Percentiles rank a stretch among this genome's conserved stretches.
Conservation (phyloP, 1,140 invertebrate species). For the Drosophila virilis region DNA sequence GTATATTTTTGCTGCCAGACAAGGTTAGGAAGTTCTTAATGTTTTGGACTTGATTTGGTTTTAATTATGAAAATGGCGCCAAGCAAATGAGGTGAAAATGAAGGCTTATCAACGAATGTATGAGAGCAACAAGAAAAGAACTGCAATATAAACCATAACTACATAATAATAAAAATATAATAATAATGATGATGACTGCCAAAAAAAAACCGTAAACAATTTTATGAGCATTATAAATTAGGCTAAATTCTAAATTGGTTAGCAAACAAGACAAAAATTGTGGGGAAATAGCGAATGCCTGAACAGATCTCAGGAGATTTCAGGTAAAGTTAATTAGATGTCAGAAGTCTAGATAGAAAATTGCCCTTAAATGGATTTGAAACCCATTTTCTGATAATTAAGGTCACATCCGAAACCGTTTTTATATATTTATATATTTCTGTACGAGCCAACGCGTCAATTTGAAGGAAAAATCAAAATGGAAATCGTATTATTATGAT, state of each 20-base stretch:
- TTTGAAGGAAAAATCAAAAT: too few species aligned
- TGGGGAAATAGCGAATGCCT: too few species aligned
- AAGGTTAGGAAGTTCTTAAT: slow-evolving; percentile 39
- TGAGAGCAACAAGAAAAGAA: background rate
- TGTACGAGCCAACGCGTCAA: too few species aligned
- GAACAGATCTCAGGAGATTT: too few species aligned
- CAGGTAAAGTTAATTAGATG: too few species aligned
- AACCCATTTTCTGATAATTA: too few species aligned
- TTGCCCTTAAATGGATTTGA: too few species aligned
- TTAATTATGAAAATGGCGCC: slow-evolving; percentile 54
- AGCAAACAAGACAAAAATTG: background rate
- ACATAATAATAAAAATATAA: background rate
- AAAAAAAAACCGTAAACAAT: slow-evolving; percentile 9
- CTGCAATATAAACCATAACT: background rate
- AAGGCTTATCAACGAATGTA: background rate
- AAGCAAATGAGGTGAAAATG: slow-evolving; percentile 21
- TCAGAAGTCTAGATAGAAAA: too few species aligned
- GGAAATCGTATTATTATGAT: too few species aligned
- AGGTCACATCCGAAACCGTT: too few species aligned
- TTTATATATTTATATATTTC: too few species aligned
- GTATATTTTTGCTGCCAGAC: slow-evolving; percentile 47
- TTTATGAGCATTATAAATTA: background rate
- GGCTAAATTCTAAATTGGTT: background rate
- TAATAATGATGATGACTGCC: slow-evolving; percentile 27
- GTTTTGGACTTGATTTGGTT: slow-evolving; percentile 69